Base-by-base conservation (phyloP, 2,113 vertebrate species). In the Semnornis frantzii region DNA sequence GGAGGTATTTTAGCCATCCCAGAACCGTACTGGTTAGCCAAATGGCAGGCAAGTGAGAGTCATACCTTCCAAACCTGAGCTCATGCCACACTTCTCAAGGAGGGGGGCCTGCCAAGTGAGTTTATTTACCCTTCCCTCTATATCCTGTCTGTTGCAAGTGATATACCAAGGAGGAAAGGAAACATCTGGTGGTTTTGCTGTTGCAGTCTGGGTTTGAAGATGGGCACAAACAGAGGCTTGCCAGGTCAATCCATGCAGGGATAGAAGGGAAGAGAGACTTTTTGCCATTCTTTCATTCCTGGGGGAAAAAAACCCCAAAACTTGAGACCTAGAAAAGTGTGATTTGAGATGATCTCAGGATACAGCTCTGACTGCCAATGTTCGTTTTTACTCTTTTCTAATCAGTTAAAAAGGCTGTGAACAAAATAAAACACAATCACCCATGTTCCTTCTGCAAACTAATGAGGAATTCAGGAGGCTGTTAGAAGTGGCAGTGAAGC, bases 371-470 rank as follows among this genome's bases (percentile, higher is more conserved):
- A 54, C 62, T 93, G 65, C 18, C 88, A 62, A 0, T 70, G 44
- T 57, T 92, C 46, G n/a, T 73, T 84, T 93, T 91, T 89, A 48
- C 42, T 54, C 57, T 66, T 81, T 55, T 69, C 27, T 76, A 88
- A n/a, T 69, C 18, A 5, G 13, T 85, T 87, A 81, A 66, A 31
- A 54, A 90, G 82, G 28, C 74, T 46, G 1, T 16, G 66, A 77
- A 82, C 37, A 78, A 83, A 94, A 87, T 75, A 66, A 79, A 90
- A 93, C 69, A 64, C 65, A 33, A 46, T 92, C 89, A 68, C 15
- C 42, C 3, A 0, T 44, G 31, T 65, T 95, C 9, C 1, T 71
- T 87, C 86, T 88, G 33, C 27, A 70, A 89, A 50, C 72, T 86
- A 74, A 78, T 90, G 72, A 74, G 65, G 89, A 94, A 79, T 83